phyloP scores from a whole-genome alignment of 2,888 invertebrate species.

The Netelia inedita region DNA sequence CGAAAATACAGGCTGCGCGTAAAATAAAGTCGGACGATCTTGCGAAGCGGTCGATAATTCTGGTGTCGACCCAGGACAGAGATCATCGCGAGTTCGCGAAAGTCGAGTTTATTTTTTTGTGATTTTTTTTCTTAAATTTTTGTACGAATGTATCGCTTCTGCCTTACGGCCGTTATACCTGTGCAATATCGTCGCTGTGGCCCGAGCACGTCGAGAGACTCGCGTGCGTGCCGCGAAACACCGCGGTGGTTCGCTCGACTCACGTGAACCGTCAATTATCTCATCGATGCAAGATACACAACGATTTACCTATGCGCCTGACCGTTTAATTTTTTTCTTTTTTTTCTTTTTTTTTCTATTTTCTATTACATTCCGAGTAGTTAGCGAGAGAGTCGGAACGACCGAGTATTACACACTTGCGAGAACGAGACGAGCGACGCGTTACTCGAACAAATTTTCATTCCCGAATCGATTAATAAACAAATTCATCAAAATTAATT shows the following conservation, averaged over 20 bases:
- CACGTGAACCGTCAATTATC: slow-evolving; percentile 60
- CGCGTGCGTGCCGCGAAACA: slow-evolving; percentile 43
- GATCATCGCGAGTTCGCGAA: not conserved
- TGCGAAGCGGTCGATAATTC: not conserved
- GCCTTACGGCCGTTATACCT: not conserved
- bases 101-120: not conserved
- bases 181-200: not conserved
- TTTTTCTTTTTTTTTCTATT: not conserved
- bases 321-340: not conserved
- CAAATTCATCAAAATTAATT: too few relatives aligned
- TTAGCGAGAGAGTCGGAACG: not conserved
- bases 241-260: slow-evolving; percentile 45
- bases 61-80: not conserved
- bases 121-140: not conserved
- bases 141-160: not conserved
- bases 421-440: too few relatives aligned
- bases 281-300: slow-evolving; percentile 34
- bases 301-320: slow-evolving; percentile 32
- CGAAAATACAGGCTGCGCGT: too few relatives aligned
- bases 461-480: too few relatives aligned
- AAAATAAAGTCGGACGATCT: too few relatives aligned
- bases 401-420: too few relatives aligned
- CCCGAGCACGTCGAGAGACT: not conserved
- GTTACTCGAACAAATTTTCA: too few relatives aligned
- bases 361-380: slow-evolving; percentile 16